Evolutionary conservation across 2,113 vertebrate species (phyloP).

Genomic region (Chloebia gouldiae): DNA sequence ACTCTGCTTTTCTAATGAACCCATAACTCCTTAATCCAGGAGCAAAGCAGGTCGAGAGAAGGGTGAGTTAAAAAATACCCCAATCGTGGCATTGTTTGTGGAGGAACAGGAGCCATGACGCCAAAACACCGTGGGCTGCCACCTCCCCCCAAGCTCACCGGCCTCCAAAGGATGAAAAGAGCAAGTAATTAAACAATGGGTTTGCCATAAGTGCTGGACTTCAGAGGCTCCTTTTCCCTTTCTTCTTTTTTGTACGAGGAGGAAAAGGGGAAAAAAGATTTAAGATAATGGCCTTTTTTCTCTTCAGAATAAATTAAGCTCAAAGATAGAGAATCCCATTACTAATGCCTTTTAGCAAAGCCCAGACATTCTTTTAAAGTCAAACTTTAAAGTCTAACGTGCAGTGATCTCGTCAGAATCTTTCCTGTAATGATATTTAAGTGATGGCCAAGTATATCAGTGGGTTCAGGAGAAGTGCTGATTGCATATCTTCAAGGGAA

Average conservation of each 20-base stretch:
- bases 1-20: background rate
- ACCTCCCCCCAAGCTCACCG: background rate
- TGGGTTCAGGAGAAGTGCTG: constrained; percentile 71
- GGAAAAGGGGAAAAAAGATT: constrained; percentile 66
- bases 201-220: constrained; percentile 69
- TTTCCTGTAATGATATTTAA: constrained; percentile 80
- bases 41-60: background rate
- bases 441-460: constrained; percentile 74
- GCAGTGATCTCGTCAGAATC: constrained; percentile 74
- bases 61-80: background rate
- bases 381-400: constrained; percentile 75
- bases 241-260: background rate
- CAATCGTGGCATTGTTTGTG: background rate
- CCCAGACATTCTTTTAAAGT: constrained; percentile 76
- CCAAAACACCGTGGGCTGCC: background rate
- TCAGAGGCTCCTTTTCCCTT: constrained; percentile 67
- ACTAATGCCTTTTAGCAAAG: constrained; percentile 80
- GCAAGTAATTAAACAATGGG: constrained; percentile 73
- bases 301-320: constrained; percentile 81
- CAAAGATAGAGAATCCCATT: constrained; percentile 78
- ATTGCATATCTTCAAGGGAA: constrained; percentile 67
- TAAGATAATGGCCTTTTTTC: constrained; percentile 80
- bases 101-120: background rate
- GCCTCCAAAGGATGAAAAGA: constrained; percentile 53
- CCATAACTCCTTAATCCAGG: background rate